phyloP scores from a whole-genome alignment of 2,888 invertebrate genomes.

The Panopea generosa region DNA sequence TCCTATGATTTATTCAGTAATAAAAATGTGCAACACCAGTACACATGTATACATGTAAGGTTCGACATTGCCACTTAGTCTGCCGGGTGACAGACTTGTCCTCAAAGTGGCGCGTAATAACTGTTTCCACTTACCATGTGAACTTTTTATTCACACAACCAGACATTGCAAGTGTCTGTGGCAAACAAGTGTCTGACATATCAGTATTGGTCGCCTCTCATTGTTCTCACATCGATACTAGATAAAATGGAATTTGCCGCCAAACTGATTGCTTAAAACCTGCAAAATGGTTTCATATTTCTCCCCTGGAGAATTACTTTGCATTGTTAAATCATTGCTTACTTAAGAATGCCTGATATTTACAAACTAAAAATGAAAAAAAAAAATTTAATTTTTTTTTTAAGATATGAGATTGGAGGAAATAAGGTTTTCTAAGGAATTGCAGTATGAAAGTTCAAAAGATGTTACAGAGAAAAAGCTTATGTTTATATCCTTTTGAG shows the following conservation, averaged over 20 bases:
- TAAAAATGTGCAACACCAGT: too few species aligned
- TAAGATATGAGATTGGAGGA: too few species aligned
- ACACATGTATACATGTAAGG: too few species aligned
- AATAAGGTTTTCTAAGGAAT: too few species aligned
- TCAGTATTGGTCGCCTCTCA: conserved; percentile 8
- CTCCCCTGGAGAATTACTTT: conserved; percentile 1
- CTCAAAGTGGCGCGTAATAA: background rate
- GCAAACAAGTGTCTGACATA: conserved; percentile 12
- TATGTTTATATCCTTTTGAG: too few species aligned
- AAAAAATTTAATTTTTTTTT: background rate
- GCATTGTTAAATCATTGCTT: too few species aligned
- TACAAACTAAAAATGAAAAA: background rate
- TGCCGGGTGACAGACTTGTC: too few species aligned
- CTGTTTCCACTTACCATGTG: conserved; percentile 6
- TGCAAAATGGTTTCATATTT: conserved; percentile 61
- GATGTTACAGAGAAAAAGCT: too few species aligned
- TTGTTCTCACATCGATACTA: conserved; percentile 6
- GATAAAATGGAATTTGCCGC: background rate
- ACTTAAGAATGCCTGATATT: background rate
- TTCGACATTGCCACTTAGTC: too few species aligned
- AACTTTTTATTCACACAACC: conserved; percentile 4
- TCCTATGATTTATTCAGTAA: too few species aligned
- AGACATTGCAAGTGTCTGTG: conserved; percentile 8
- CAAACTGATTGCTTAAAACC: conserved; percentile 34
- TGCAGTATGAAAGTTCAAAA: too few species aligned